Evolutionary conservation across 1,140 invertebrate genomes (phyloP), one percentile per base, ranked within the genome.

Genomic region (Drosophila auraria): DNA sequence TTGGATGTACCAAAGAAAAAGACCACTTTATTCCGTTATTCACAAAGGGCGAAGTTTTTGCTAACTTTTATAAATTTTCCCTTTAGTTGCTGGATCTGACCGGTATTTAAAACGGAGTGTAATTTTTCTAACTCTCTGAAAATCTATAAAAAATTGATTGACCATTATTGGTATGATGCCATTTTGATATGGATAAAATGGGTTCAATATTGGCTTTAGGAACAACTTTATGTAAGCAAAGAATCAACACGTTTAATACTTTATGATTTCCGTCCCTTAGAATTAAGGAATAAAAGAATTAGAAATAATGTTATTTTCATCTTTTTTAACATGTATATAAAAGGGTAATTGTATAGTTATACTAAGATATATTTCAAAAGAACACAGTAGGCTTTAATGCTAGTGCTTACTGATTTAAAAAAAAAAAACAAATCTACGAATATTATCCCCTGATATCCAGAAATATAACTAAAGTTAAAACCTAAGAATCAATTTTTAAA

Each of bases 101-200:
- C 7, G 2, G 23, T 23, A 15, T 15, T 15, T 6, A 8, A 9
- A 30, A 33, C n/a, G 7, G 5, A 6, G 8, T 51, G 4, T 3
- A 8, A 27, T 11, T n/a, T 51, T 11, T 7, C n/a, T n/a, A 51
- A 14, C 27, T 3, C 17, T 23, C 14, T 11, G 3, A 36, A 2
- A 36, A 30, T 23, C 30, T 14, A 1, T 30, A 66, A 49, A 25
- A 57, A 80, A 66, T 71, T 83, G 76, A 78, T 78, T 80, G 84
- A 80, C 83, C 83, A 78, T 80, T 80, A 83, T 80, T 87, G 80
- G 66, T 83, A 70, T 83, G 36, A 80, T 83, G 61, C 47, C 50
- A 17, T 70, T 74, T 87, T 89, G 64, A 87, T 87, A 56, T 47
- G 72, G 45, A 42, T 58, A 11, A 40, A 15, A 30, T 5, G 38